Evolutionary conservation across 2,113 vertebrate genomes (phyloP).

Genomic region (Perca schrenkii): DNA sequence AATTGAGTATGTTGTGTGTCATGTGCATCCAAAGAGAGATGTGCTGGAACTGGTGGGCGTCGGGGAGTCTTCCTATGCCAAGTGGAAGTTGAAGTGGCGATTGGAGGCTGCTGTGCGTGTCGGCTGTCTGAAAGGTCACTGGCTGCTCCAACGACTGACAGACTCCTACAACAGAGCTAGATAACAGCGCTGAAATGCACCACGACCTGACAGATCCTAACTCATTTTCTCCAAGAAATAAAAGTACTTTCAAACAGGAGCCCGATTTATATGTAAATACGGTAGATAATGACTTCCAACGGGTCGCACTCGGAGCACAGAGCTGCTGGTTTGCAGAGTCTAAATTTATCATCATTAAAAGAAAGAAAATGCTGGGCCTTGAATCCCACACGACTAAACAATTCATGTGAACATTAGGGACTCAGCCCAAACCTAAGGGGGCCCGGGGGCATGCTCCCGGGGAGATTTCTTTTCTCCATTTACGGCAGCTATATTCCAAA

Average conservation of each 20-base stretch:
- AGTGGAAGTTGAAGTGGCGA: slow-evolving; percentile 47
- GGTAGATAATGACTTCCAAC: slow-evolving; percentile 30
- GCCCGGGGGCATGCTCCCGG: no score
- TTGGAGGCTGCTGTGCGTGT: slow-evolving; percentile 41
- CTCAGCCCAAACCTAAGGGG: no score
- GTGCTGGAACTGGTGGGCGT: slow-evolving; percentile 40
- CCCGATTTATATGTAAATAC: not conserved
- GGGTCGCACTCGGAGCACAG: not conserved
- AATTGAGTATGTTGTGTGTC: slow-evolving; percentile 11
- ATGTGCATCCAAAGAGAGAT: slow-evolving; percentile 24
- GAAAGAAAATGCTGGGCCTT: slow-evolving; percentile 1
- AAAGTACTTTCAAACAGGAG: slow-evolving; percentile 13
- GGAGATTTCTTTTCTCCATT: no score
- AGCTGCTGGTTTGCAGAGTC: not conserved
- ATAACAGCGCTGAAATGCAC: slow-evolving; percentile 6
- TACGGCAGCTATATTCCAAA: no score
- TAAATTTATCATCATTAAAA: slow-evolving; percentile 15
- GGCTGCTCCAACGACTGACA: slow-evolving; percentile 41
- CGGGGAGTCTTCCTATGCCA: slow-evolving; percentile 42
- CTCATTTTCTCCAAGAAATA: slow-evolving; percentile 2
- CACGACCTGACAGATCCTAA: slow-evolving; percentile 21
- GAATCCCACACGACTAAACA: slow-evolving; percentile 4
- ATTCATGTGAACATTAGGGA: no score
- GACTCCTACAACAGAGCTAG: slow-evolving; percentile 19
- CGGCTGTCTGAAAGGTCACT: slow-evolving; percentile 70